A percentile compares a stretch with the other conserved stretches of the same genome.
Evolutionary conservation across 2,888 invertebrate genomes (phyloP).

Genomic region (Synergus itoensis): DNA sequence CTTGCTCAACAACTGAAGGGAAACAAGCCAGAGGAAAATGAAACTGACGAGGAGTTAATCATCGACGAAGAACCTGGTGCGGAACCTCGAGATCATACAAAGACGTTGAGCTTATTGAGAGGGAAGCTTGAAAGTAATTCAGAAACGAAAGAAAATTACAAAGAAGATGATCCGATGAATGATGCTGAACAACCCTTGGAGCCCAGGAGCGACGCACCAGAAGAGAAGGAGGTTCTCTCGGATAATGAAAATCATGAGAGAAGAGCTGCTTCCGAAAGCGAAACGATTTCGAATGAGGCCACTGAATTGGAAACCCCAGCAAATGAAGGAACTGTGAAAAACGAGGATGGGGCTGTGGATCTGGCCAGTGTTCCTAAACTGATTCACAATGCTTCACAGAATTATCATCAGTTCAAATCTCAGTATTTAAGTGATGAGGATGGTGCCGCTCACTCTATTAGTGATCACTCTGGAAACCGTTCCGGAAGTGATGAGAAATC

Average conservation of each 20-base stretch:
- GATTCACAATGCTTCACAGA: conserved; percentile 86
- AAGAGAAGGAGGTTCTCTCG: conserved; percentile 59
- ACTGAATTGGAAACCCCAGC: conserved; percentile 1
- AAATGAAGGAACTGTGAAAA: conserved; percentile 38
- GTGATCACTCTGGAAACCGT: conserved; percentile 91
- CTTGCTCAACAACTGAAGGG: conserved; percentile 87
- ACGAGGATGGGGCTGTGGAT: conserved; percentile 76
- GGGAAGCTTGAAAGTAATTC: conserved; percentile 67
- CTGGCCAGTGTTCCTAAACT: conserved; percentile 89
- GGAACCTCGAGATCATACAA: conserved; percentile 49
- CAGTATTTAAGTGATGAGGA: conserved; percentile 83
- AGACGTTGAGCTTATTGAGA: conserved; percentile 67
- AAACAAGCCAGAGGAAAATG: conserved; percentile 81
- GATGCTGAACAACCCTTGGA: not conserved
- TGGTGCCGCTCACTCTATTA: conserved; percentile 89
- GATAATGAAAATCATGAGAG: conserved; percentile 71
- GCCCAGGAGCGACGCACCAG: conserved; percentile 24
- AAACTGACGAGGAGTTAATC: conserved; percentile 84
- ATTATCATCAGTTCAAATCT: conserved; percentile 75
- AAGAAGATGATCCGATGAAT: conserved; percentile 16
- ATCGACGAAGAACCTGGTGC: conserved; percentile 83
- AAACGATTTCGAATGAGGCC: not conserved
- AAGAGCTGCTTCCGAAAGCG: conserved; percentile 69
- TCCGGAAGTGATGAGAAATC: conserved; percentile 86
- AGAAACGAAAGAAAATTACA: conserved; percentile 54